A percentile compares a stretch with the other conserved stretches of the same genome.
Conservation (phyloP, 2,797 vertebrate species). For the Chaenodraco wilsoni region DNA sequence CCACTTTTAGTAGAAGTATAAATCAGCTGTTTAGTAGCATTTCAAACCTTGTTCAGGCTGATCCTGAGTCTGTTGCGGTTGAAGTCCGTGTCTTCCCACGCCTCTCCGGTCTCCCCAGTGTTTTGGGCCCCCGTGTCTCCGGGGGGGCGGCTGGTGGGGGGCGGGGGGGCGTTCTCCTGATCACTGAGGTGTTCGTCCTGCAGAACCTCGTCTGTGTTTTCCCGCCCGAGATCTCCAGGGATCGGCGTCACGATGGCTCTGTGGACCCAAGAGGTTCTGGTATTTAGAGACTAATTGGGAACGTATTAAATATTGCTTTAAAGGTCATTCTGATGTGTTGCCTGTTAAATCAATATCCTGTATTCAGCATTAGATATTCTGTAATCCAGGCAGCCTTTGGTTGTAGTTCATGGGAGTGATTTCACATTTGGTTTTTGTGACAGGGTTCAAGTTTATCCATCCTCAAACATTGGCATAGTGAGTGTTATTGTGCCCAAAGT, state of each 20-base stretch:
- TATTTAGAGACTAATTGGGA: not conserved
- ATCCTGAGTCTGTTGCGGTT: conserved; percentile 99
- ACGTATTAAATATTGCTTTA: not conserved
- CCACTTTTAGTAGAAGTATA: too few species aligned
- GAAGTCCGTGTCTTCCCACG: conserved; percentile 97
- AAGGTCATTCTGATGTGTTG: too few species aligned
- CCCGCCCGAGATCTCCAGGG: conserved; percentile 92
- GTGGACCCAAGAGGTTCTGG: conserved; percentile 41
- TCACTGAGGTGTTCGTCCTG: conserved; percentile 97
- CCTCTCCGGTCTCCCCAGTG: conserved; percentile 83
- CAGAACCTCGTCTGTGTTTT: conserved; percentile 97
- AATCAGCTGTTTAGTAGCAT: not conserved
- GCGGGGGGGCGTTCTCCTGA: conserved; percentile 95
- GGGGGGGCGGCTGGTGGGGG: conserved; percentile 73
- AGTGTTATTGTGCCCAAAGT: too few species aligned
- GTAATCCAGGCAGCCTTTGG: not conserved
- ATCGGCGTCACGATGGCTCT: conserved; percentile 92
- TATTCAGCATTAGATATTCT: too few species aligned
- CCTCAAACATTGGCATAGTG: too few species aligned
- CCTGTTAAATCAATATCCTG: too few species aligned
- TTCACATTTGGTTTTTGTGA: not conserved
- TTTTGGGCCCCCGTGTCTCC: conserved; percentile 76
- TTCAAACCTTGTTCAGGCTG: conserved; percentile 90
- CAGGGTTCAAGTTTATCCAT: too few species aligned
- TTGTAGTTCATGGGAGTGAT: not conserved